Evolutionary conservation across 2,797 vertebrate species (phyloP).

Genomic region (Avahi laniger): DNA sequence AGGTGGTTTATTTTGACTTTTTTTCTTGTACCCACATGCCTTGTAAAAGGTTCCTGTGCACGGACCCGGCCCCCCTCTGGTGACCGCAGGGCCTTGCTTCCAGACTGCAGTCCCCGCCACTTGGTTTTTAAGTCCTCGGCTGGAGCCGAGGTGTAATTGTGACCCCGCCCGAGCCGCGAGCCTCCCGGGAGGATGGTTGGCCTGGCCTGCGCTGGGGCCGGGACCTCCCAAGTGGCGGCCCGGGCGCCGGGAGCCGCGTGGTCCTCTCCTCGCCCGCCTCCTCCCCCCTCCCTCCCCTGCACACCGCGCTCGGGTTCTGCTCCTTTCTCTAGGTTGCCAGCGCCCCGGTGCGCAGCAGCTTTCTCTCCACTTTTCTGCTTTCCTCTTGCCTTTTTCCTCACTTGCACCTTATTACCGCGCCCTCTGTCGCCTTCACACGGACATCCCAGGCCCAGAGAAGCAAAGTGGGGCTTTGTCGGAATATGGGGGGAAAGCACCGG

Average conservation of each 20-base stretch:
- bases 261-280: neutral
- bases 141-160: slow-evolving; percentile 84
- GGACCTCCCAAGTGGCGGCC: slow-evolving; percentile 91
- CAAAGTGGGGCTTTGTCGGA: neutral
- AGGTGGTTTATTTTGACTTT: slow-evolving; percentile 74
- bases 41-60: slow-evolving; percentile 69
- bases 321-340: neutral
- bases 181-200: slow-evolving; percentile 83
- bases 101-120: slow-evolving; percentile 60
- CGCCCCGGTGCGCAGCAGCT: neutral
- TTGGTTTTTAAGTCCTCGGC: slow-evolving; percentile 70
- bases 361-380: neutral
- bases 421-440: slow-evolving; percentile 32
- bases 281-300: neutral
- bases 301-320: neutral
- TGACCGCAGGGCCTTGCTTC: slow-evolving; percentile 72
- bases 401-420: neutral
- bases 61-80: neutral
- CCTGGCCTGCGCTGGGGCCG: slow-evolving; percentile 75
- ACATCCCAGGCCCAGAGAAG: slow-evolving; percentile 53
- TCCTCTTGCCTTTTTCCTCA: neutral
- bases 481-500: neutral
- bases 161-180: slow-evolving; percentile 83
- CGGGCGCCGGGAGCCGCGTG: slow-evolving; percentile 6
- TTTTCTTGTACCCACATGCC: slow-evolving; percentile 53